A percentile compares a stretch with the other conserved stretches of the same genome.
Conservation (phyloP, 1,140 invertebrate genomes). For the Caligus rogercresseyi region DNA sequence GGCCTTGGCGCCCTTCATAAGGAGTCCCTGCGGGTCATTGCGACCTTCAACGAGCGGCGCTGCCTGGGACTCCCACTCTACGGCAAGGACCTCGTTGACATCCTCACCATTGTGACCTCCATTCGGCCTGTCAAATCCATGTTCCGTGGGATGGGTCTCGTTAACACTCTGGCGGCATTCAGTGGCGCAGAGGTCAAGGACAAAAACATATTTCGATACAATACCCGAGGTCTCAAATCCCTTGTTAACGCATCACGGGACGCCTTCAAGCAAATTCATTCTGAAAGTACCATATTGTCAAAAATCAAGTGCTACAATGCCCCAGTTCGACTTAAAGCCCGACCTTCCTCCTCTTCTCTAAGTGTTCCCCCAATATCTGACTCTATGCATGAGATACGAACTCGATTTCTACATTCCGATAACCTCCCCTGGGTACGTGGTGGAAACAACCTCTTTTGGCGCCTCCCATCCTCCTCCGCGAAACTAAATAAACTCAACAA, state of each 20-base stretch:
- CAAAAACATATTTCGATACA: neutral
- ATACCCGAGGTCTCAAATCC: neutral
- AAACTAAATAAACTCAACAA: neutral
- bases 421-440: neutral
- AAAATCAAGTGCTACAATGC: neutral
- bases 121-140: neutral
- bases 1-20: neutral
- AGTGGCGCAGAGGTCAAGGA: neutral
- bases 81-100: slow-evolving; percentile 8
- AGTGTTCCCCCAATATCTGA: neutral
- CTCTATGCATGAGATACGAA: neutral
- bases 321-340: neutral
- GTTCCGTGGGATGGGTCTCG: slow-evolving; percentile 4
- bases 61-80: slow-evolving; percentile 11
- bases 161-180: slow-evolving; percentile 2
- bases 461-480: neutral
- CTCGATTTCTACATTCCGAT: neutral
- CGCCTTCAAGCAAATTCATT: slow-evolving; percentile 9
- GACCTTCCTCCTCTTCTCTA: no score
- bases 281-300: neutral
- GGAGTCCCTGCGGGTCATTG: slow-evolving; percentile 8
- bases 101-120: slow-evolving; percentile 7
- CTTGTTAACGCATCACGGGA: neutral
- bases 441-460: neutral
- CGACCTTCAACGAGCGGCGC: slow-evolving; percentile 10